Base-by-base conservation (phyloP, 1,140 invertebrate genomes). In the Stenopsyche tienmushanensis region DNA sequence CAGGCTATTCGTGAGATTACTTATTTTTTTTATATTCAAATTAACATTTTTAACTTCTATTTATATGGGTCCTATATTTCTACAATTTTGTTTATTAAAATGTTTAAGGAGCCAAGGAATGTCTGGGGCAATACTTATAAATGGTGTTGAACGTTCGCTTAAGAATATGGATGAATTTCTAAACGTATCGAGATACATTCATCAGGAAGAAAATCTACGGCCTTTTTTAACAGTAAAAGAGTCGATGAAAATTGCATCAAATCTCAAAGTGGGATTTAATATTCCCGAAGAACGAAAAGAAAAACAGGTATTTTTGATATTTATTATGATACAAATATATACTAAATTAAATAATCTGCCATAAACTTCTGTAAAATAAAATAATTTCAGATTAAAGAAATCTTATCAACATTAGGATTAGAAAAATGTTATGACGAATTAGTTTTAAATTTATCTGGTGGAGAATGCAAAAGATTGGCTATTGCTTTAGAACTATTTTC, bases 401-500 rank as follows among this genome's bases (percentile, higher is more conserved):
- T 92, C 66, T 78, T 94, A 57, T 77, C 86, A 23, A 83, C 88
- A 39, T 76, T 96, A 66, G 87, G 89, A 10, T 77, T 91, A 13
- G 83, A 83, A 47, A 83, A 85, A 57, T 80, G 85, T 45, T 80
- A 84, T 54, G 82, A 88, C 67, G 91, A 91, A 0, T 77, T 86
- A 39, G 87, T 87, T 0, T 78, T 78, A n/a, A 84, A 88, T 62
- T 80, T 96, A 3, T 95, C 92, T 1, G 93, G 93, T 24, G 94
- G 94, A 1, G 91, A 96, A 78, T 86, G 87, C 71, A 94, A 95
- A 78, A 83, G 93, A 71, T 80, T 97, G 1, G 89, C 91, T 1
- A 94, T 97, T 54, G 93, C 93, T n/a, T 79, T 94, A 34, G 90
- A 92, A 75, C 75, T 92, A 64, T 81, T 96, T 52, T 93, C 90